Evolutionary conservation across 2,888 invertebrate genomes (phyloP).

Genomic region (Diabrotica balteata): DNA sequence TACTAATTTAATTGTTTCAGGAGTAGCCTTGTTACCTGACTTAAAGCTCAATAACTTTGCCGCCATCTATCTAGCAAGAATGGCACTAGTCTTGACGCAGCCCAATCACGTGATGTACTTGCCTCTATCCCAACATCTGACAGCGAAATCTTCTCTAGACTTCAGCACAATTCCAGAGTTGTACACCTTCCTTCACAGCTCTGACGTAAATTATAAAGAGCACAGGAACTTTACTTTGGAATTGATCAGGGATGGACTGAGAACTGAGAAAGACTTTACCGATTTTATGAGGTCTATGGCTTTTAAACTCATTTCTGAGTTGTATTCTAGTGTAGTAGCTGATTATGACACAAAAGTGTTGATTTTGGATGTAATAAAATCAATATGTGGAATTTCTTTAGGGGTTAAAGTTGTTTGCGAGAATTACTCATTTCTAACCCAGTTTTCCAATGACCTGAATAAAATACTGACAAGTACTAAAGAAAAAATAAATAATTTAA

Average conservation of each 20-base stretch:
- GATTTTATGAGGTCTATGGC: slow-evolving; percentile 76
- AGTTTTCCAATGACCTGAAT: slow-evolving; percentile 64
- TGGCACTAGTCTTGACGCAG: slow-evolving; percentile 74
- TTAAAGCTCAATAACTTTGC: slow-evolving; percentile 58
- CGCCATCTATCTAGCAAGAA: slow-evolving; percentile 75
- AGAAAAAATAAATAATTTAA: slow-evolving; percentile 18
- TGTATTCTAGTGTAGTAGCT: slow-evolving; percentile 70
- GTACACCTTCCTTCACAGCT: slow-evolving; percentile 82
- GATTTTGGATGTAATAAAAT: slow-evolving; percentile 71
- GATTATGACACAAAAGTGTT: slow-evolving; percentile 69
- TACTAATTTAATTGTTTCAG: slow-evolving; percentile 31
- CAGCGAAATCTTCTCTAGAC: slow-evolving; percentile 74
- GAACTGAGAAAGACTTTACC: slow-evolving; percentile 76
- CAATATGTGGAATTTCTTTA: slow-evolving; percentile 69
- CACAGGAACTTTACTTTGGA: slow-evolving; percentile 82
- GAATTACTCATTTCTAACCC: slow-evolving; percentile 74
- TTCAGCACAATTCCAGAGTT: slow-evolving; percentile 86
- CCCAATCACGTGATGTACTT: slow-evolving; percentile 80
- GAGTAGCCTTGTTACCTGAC: slow-evolving; percentile 47
- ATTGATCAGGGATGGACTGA: slow-evolving; percentile 78
- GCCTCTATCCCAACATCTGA: slow-evolving; percentile 64
- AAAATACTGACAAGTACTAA: slow-evolving; percentile 8
- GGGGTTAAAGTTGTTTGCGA: slow-evolving; percentile 71
- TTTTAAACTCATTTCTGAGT: slow-evolving; percentile 79
- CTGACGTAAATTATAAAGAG: slow-evolving; percentile 71